A percentile compares a stretch with the other conserved stretches of the same genome.
These are phyloP conservation scores for Drosophila virilis DNA, from an alignment of 1,140 invertebrate genomes.

Conservation along the genomic window DNA sequence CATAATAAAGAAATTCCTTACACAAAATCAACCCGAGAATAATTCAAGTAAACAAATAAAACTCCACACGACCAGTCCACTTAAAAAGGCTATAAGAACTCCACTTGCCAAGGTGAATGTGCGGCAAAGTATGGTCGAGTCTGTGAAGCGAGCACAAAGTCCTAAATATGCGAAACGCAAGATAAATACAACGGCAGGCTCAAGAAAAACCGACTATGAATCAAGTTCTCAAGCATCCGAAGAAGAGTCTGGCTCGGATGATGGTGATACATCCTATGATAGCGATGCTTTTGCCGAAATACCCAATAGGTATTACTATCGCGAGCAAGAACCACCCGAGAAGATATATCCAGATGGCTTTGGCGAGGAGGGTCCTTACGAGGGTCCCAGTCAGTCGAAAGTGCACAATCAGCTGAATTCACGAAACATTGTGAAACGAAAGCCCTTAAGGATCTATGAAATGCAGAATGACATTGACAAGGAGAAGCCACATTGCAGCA, in stretches of 20 bases:
- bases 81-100: neutral
- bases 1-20: neutral
- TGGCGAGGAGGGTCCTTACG: conserved; percentile 59
- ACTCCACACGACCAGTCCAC: neutral
- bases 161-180: neutral
- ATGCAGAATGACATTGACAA: neutral
- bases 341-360: conserved; percentile 27
- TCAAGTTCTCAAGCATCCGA: neutral
- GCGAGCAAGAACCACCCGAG: conserved; percentile 49
- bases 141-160: neutral
- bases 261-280: conserved; percentile 25
- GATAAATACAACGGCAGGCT: neutral
- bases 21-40: neutral
- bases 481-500: neutral
- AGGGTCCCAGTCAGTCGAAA: conserved; percentile 11
- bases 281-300: conserved; percentile 54
- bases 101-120: conserved; percentile 13
- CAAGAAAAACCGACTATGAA: neutral
- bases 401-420: neutral
- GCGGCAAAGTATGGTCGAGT: conserved; percentile 13
- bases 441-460: neutral
- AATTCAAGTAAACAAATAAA: neutral
- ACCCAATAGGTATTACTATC: conserved; percentile 66
- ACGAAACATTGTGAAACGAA: neutral
- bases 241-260: conserved; percentile 7